A percentile compares a stretch with the other conserved stretches of the same genome.
These are phyloP conservation scores for Anoplopoma fimbria DNA, from an alignment of 2,113 vertebrate species.

Conservation along the genomic window DNA sequence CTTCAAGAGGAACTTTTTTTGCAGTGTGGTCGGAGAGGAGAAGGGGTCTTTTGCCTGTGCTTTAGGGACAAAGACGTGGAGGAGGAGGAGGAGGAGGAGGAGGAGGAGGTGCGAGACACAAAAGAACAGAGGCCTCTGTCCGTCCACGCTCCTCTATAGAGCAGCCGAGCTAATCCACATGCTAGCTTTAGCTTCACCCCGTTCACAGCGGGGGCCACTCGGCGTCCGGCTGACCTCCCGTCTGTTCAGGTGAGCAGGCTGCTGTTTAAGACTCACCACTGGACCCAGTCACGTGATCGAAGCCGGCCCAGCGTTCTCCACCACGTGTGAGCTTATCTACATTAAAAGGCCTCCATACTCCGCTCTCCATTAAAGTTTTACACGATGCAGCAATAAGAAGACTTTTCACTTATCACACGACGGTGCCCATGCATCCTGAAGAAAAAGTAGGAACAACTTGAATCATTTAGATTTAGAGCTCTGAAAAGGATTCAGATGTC, in stretches of 20 bases:
- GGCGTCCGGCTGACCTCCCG: slow-evolving; percentile 40
- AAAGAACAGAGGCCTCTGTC: slow-evolving; percentile 52
- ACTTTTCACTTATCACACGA: too few species aligned
- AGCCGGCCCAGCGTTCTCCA: too few species aligned
- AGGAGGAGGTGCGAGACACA: slow-evolving; percentile 55
- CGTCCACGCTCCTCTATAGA: slow-evolving; percentile 46
- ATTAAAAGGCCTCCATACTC: too few species aligned
- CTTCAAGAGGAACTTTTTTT: background rate
- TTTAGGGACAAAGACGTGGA: slow-evolving; percentile 61
- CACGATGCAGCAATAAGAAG: too few species aligned
- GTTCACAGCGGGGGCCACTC: slow-evolving; percentile 43
- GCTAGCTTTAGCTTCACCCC: slow-evolving; percentile 45
- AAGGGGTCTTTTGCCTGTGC: slow-evolving; percentile 6
- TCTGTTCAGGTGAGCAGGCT: too few species aligned
- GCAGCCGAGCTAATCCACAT: slow-evolving; percentile 60
- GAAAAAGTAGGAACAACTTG: background rate
- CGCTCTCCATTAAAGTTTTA: too few species aligned
- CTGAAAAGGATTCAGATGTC: background rate
- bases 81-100: slow-evolving; percentile 26
- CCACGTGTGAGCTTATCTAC: too few species aligned
- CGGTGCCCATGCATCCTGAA: slow-evolving; percentile 1
- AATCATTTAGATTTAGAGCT: slow-evolving; percentile 4
- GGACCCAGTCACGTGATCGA: too few species aligned
- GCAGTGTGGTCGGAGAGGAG: background rate
- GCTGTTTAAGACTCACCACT: too few species aligned